Evolutionary conservation across 2,888 invertebrate species (phyloP).

Genomic region (Melangyna quadrimaculata): DNA sequence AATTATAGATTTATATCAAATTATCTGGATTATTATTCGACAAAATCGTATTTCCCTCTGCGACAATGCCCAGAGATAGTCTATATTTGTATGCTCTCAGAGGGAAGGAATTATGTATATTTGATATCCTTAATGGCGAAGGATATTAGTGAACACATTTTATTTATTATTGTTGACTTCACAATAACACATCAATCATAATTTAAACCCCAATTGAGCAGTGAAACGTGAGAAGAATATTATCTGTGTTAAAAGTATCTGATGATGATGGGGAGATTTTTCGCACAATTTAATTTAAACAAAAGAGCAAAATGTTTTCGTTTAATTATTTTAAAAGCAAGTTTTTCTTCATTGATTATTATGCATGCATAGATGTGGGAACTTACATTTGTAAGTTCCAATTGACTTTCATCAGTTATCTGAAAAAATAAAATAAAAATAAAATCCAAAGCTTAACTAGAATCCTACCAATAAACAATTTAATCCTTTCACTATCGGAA

Average conservation of each 20-base stretch:
- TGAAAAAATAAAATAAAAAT: no score
- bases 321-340: not conserved
- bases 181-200: conserved; percentile 50
- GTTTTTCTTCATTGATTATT: no score
- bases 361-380: no score
- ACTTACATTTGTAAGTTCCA: no score
- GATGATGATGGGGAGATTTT: no score
- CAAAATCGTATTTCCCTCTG: conserved; percentile 37
- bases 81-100: not conserved
- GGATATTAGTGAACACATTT: conserved; percentile 35
- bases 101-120: not conserved
- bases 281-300: no score
- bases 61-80: not conserved
- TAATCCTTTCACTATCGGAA: no score
- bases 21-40: conserved; percentile 52
- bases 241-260: not conserved
- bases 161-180: conserved; percentile 40
- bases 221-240: conserved; percentile 9
- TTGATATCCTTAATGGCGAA: conserved; percentile 20
- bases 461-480: no score
- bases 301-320: not conserved
- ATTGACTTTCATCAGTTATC: no score
- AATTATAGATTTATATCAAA: conserved; percentile 41
- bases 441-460: no score
- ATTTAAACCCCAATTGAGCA: conserved; percentile 33